Percentiles rank a stretch among this genome's conserved stretches.
Conservation (phyloP, 2,113 vertebrate species). For the Dryoscopus gambensis region DNA sequence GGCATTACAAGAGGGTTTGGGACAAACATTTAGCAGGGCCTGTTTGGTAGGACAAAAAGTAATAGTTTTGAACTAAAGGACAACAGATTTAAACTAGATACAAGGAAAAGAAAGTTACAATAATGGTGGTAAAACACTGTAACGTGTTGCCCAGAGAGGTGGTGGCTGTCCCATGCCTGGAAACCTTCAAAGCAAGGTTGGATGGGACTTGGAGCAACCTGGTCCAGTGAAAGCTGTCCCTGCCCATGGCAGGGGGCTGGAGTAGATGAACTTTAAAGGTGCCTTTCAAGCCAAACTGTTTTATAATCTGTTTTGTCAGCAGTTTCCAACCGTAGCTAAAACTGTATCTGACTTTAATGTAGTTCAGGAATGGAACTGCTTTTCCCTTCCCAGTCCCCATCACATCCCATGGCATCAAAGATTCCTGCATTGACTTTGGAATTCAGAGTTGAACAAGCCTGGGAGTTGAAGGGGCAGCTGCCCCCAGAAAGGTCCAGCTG, state of each 20-base stretch:
- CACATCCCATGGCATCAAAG: not conserved
- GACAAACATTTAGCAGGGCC: not conserved
- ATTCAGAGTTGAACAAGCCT: not conserved
- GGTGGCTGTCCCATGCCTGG: not conserved
- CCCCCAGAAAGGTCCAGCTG: not conserved
- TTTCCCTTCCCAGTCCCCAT: not conserved
- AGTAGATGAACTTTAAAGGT: not conserved
- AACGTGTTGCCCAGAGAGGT: not conserved
- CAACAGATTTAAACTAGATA: not conserved
- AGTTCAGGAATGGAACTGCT: not conserved
- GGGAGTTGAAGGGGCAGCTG: not conserved
- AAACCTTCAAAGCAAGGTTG: not conserved
- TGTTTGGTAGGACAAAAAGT: not conserved
- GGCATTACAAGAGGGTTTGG: too few species aligned
- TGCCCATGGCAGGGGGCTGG: not conserved
- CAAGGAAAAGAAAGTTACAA: rapidly evolving
- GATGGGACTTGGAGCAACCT: not conserved
- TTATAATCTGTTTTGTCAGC: not conserved
- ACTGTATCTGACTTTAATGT: not conserved
- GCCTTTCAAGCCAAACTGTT: not conserved
- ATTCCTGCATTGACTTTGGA: not conserved
- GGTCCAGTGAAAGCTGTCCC: not conserved
- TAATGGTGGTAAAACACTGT: not conserved
- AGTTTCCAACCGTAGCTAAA: not conserved
- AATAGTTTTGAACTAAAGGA: not conserved